Percentiles rank a stretch among this genome's conserved stretches.
Evolutionary conservation across 35 echinoderm and acorn worm genomes (phyloP).

Genomic region (Acanthaster planci): DNA sequence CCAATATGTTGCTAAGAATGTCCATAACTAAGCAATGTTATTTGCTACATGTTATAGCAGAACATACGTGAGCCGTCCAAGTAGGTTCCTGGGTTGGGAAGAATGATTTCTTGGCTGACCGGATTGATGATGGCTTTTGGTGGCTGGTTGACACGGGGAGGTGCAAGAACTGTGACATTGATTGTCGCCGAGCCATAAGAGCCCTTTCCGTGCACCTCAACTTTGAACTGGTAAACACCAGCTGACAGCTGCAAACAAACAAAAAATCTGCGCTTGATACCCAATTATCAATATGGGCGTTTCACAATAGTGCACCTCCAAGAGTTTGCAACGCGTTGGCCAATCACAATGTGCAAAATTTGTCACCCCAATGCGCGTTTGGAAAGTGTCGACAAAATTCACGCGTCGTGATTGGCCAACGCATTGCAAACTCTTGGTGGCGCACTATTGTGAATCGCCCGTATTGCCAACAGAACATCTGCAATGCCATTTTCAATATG

Average conservation of each 20-base stretch:
- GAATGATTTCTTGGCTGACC: constrained; percentile 51
- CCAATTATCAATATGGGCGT: too few species aligned
- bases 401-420: too few species aligned
- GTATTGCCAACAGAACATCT: too few species aligned
- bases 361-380: too few species aligned
- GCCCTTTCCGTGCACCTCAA: constrained; percentile 43
- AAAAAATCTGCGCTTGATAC: too few species aligned
- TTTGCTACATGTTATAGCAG: background rate
- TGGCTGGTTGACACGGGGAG: constrained; percentile 65
- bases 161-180: constrained; percentile 78
- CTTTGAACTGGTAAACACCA: constrained; percentile 75
- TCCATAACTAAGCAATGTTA: background rate
- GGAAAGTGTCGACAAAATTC: too few species aligned
- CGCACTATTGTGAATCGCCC: too few species aligned
- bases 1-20: background rate
- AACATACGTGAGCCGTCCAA: constrained; percentile 80
- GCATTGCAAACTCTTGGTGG: too few species aligned
- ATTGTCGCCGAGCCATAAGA: constrained; percentile 60
- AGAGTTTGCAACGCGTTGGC: too few species aligned
- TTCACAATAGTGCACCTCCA: too few species aligned
- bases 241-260: constrained; percentile 68
- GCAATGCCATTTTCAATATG: too few species aligned
- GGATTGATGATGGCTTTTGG: constrained; percentile 78
- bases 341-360: too few species aligned
- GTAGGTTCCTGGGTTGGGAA: constrained; percentile 58